Base-by-base conservation (phyloP, 2,797 vertebrate genomes). In the Nasua narica region DNA sequence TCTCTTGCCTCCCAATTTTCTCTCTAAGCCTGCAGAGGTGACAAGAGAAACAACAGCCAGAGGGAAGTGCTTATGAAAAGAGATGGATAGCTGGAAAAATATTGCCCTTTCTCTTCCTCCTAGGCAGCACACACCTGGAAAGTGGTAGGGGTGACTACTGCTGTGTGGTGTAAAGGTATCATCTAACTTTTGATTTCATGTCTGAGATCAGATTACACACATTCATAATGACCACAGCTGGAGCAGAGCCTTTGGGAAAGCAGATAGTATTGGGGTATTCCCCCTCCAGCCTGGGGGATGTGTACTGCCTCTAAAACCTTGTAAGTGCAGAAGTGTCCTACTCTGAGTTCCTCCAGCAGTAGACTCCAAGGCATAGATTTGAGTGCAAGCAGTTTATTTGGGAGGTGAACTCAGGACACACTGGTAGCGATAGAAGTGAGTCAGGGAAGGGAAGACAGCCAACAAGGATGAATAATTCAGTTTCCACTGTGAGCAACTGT, bases 131-230 rank as follows among this genome's bases (percentile, higher is more conserved):
- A 56, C 40, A 46, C 76, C 79, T 84, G 74, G 77, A 78, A 88
- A 91, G 97, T 83, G 96, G 94, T 92, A 94, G 5, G 74, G 86
- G 4, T 72, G 94, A 97, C 92, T 93, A 7, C 95, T 92, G 77
- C 27, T 98, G 90, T 93, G 94, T 94, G 93, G 40, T 89, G 90
- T 97, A 95, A 90, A 70, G 78, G 87, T 95, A 87, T 95, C 78
- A 32, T 46, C 18, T 27, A 56, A 91, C 70, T 40, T 94, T 94
- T 67, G 78, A 92, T 96, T 97, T 97, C 88, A 89, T 79, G 52
- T 92, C 95, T 95, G 91, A 98, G 96, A 89, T 96, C 91, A 98
- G 96, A 98, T 98, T 97, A 97, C 88, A 94, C 87, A 95, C 90
- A 97, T 98, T 97, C 96, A 94, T 96, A 89, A 97, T 90, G 89